These are phyloP conservation scores for Lichenostomus cassidix DNA, from an alignment of 2,113 vertebrate genomes.

Conservation along the genomic window DNA sequence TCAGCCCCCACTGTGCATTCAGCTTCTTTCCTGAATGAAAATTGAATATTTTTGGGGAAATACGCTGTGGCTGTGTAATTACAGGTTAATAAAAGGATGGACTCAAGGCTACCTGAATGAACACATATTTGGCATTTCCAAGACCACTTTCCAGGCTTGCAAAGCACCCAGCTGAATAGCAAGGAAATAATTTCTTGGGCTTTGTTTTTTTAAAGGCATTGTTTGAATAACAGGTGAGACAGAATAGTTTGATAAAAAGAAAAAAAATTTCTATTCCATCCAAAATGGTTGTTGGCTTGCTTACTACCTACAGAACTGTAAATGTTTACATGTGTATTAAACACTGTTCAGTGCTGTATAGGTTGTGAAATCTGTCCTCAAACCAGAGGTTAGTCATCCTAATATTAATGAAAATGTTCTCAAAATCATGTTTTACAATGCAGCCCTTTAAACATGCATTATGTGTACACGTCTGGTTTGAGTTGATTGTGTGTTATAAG, in stretches of 20 bases:
- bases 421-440: neutral
- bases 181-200: neutral
- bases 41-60: neutral
- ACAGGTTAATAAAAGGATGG: neutral
- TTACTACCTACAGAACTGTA: neutral
- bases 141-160: neutral
- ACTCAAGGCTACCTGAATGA: neutral
- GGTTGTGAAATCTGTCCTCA: neutral
- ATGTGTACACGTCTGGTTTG: conserved; percentile 32
- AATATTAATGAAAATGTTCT: conserved; percentile 1
- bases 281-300: neutral
- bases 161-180: neutral
- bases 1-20: neutral
- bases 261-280: neutral
- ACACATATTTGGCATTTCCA: neutral
- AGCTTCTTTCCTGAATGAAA: neutral
- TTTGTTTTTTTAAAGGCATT: neutral
- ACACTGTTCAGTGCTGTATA: neutral
- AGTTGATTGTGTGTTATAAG: conserved; percentile 63
- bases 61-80: neutral
- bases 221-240: neutral
- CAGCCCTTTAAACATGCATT: conserved; percentile 51
- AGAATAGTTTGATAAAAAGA: neutral
- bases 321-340: neutral
- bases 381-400: neutral